Evolutionary conservation across 53 echinoderm and acorn worm species (phyloP).

Genomic region (Hippasteria phrygiana): DNA sequence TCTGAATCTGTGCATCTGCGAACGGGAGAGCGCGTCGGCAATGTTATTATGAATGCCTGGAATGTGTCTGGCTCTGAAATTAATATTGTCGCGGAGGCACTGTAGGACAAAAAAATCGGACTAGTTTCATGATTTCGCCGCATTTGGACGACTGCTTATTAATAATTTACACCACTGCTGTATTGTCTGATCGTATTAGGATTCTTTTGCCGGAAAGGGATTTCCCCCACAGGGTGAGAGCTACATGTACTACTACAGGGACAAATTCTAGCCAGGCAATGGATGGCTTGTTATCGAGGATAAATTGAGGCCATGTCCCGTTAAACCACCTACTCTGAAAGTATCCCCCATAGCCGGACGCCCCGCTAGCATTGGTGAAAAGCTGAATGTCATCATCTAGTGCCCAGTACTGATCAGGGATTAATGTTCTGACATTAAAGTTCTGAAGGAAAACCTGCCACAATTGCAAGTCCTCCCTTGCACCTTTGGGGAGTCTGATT

Average conservation of each 20-base stretch:
- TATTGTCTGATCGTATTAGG: slow-evolving; percentile 63
- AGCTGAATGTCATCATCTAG: slow-evolving; percentile 16
- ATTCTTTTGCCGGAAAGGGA: slow-evolving; percentile 21
- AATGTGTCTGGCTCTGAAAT: slow-evolving; percentile 34
- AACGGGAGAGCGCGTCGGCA: slow-evolving; percentile 63
- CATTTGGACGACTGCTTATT: slow-evolving; percentile 67
- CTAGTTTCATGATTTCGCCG: slow-evolving; percentile 45
- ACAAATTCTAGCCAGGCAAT: slow-evolving; percentile 65
- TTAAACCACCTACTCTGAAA: slow-evolving; percentile 54
- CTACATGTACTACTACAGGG: slow-evolving; percentile 48
- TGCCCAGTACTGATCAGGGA: slow-evolving; percentile 54
- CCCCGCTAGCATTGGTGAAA: slow-evolving; percentile 61
- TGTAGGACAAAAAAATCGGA: no score
- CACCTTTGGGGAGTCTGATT: slow-evolving; percentile 4
- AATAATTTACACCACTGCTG: slow-evolving; percentile 30
- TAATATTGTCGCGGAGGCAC: slow-evolving; percentile 51
- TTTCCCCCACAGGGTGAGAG: slow-evolving; percentile 56
- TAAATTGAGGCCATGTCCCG: slow-evolving; percentile 7
- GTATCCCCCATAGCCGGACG: slow-evolving; percentile 51
- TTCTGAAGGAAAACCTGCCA: slow-evolving; percentile 57
- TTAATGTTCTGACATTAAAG: slow-evolving; percentile 54
- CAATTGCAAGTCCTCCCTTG: slow-evolving; percentile 23
- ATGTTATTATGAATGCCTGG: slow-evolving; percentile 38
- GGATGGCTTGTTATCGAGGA: not conserved
- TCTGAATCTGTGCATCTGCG: slow-evolving; percentile 65